Conservation (phyloP, 2,888 invertebrate species). For the Caenorhabditis sp. region DNA sequence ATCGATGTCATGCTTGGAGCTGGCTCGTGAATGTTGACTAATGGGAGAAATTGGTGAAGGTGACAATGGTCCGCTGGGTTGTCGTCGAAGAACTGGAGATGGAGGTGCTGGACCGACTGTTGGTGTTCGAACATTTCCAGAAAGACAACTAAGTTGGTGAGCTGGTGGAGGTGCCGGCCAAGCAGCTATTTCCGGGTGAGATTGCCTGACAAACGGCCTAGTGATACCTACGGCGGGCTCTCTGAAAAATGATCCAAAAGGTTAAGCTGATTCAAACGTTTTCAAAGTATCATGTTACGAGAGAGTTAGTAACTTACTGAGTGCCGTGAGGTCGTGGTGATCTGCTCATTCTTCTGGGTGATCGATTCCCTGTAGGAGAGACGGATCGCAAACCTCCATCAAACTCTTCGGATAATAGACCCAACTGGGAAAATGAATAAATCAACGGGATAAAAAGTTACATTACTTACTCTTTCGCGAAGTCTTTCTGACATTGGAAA, state of each 20-base stretch:
- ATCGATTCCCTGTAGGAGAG: slow-evolving; percentile 64
- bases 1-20: slow-evolving; percentile 67
- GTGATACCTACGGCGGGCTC: slow-evolving; percentile 64
- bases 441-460: neutral
- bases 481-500: slow-evolving; percentile 62
- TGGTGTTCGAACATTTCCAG: slow-evolving; percentile 67
- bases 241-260: slow-evolving; percentile 36
- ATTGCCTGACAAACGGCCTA: slow-evolving; percentile 68
- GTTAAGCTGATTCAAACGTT: slow-evolving; percentile 13
- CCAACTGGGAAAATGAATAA: slow-evolving; percentile 54
- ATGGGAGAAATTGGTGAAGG: slow-evolving; percentile 66
- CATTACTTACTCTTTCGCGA: slow-evolving; percentile 55
- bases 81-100: slow-evolving; percentile 51
- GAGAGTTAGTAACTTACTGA: slow-evolving; percentile 42
- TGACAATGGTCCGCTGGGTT: slow-evolving; percentile 58
- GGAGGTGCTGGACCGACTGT: slow-evolving; percentile 64
- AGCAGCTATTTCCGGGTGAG: slow-evolving; percentile 80
- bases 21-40: slow-evolving; percentile 58
- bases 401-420: slow-evolving; percentile 69
- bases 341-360: slow-evolving; percentile 64
- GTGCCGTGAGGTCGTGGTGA: slow-evolving; percentile 64
- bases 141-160: slow-evolving; percentile 60
- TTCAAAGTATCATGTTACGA: slow-evolving; percentile 18
- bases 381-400: slow-evolving; percentile 67
- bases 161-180: slow-evolving; percentile 80